These are phyloP conservation scores for Rhynchonycteris naso DNA, from an alignment of 2,797 vertebrate genomes.

Conservation along the genomic window DNA sequence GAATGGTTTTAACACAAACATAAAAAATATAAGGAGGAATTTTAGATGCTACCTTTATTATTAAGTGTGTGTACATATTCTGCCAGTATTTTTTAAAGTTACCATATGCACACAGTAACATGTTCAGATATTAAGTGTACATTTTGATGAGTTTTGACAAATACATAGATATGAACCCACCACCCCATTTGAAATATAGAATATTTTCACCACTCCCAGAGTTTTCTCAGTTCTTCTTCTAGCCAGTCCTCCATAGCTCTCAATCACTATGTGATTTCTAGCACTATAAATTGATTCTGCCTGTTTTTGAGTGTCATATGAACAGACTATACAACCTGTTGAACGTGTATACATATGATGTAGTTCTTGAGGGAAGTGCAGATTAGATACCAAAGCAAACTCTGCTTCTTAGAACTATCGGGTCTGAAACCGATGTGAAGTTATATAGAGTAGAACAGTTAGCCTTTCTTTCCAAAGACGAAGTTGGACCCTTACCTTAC, in stretches of 20 bases:
- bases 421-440: background rate
- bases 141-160: background rate
- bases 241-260: background rate
- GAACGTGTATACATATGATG: background rate
- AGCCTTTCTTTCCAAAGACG: background rate
- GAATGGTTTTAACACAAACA: background rate
- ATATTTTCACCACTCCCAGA: background rate
- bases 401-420: background rate
- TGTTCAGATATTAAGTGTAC: background rate
- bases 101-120: background rate
- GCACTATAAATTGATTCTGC: background rate
- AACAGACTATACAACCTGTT: background rate
- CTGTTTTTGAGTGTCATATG: background rate
- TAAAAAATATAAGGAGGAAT: background rate
- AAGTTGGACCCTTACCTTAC: background rate
- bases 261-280: background rate
- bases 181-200: background rate
- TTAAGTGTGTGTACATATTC: background rate
- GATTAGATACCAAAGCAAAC: background rate
- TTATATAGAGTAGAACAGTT: background rate
- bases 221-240: background rate
- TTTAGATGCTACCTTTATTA: background rate
- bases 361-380: background rate
- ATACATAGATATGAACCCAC: background rate
- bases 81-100: background rate